These are phyloP conservation scores for Montipora capricornis DNA, from an alignment of 64 coral and sea anemone species.

Conservation along the genomic window DNA sequence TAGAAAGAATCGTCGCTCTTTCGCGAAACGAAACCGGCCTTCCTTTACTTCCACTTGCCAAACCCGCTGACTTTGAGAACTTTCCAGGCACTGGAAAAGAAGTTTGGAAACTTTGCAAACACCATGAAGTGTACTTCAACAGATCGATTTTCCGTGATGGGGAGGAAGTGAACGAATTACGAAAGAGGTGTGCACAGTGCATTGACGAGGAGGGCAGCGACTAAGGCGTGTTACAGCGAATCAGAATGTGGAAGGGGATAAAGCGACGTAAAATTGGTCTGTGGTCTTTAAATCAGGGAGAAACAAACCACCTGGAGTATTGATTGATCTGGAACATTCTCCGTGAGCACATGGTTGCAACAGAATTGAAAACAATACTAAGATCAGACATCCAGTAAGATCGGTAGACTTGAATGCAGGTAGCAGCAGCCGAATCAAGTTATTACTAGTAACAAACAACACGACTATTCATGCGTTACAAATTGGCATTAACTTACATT, in stretches of 20 bases:
- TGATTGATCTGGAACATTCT: too few species aligned
- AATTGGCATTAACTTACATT: too few species aligned
- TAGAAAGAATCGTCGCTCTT: background rate
- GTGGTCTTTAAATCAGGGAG: background rate
- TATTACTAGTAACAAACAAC: too few species aligned
- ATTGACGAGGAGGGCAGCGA: background rate
- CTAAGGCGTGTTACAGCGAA: background rate
- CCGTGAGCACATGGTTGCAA: too few species aligned
- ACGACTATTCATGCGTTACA: too few species aligned
- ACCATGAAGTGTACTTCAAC: background rate
- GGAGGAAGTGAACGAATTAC: background rate
- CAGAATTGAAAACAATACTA: too few species aligned
- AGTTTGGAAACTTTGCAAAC: constrained; percentile 8
- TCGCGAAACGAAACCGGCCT: background rate
- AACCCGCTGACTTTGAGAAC: background rate
- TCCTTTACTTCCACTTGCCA: background rate
- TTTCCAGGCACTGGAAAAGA: constrained; percentile 14
- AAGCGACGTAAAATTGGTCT: too few species aligned
- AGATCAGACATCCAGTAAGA: too few species aligned
- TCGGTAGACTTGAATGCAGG: too few species aligned
- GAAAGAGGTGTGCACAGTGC: background rate
- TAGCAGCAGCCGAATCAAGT: too few species aligned
- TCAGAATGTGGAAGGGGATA: background rate
- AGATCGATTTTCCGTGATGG: background rate
- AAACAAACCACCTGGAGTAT: too few species aligned